These are phyloP conservation scores for Drosophila paranaensis DNA, from an alignment of 2,888 invertebrate species.

Conservation along the genomic window DNA sequence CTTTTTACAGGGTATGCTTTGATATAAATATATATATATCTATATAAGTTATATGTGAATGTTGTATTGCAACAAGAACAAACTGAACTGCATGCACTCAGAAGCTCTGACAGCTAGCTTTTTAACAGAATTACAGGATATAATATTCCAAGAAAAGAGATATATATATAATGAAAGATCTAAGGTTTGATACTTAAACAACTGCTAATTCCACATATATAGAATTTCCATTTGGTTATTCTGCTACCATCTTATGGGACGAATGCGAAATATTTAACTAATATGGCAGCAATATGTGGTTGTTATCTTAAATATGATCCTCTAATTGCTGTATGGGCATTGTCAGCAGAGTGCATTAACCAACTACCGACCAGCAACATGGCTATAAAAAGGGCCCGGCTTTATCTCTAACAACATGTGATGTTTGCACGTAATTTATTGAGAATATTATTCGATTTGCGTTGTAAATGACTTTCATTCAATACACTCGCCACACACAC, in stretches of 20 bases:
- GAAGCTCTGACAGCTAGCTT: too few species aligned
- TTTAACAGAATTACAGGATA: too few species aligned
- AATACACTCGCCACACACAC: conserved; percentile 27
- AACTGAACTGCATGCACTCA: too few species aligned
- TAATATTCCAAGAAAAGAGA: too few species aligned
- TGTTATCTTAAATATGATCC: conserved; percentile 39
- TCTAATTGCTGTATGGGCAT: conserved; percentile 43
- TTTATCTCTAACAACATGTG: conserved; percentile 53
- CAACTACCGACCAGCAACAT: neutral
- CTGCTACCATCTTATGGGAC: neutral
- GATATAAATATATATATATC: too few species aligned
- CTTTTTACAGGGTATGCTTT: too few species aligned
- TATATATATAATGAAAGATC: too few species aligned
- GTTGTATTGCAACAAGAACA: too few species aligned
- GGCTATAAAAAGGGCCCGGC: conserved; percentile 26
- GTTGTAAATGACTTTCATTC: conserved; percentile 72
- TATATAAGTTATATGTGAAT: too few species aligned
- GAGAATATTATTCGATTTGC: conserved; percentile 78
- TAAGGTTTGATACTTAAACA: neutral
- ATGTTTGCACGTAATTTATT: conserved; percentile 72
- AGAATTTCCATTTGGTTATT: neutral
- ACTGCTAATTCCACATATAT: neutral
- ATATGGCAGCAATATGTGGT: conserved; percentile 23
- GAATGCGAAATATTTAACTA: neutral
- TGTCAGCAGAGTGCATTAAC: conserved; percentile 35